Evolutionary conservation across 2,113 vertebrate species (phyloP).

Genomic region (Upupa epops): DNA sequence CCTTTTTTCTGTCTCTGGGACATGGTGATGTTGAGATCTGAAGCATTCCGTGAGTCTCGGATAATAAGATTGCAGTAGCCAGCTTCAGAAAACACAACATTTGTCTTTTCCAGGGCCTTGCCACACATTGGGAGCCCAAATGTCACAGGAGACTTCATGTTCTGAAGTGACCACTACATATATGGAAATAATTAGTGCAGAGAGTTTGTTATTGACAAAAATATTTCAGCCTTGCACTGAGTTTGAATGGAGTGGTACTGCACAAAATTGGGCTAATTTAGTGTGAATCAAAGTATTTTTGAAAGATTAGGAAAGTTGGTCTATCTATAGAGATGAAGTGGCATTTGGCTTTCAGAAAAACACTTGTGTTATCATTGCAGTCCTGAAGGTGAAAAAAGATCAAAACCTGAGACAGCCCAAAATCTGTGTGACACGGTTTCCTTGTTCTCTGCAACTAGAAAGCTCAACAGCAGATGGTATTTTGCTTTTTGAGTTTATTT

Average conservation of each 20-base stretch:
- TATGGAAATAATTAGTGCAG: background rate
- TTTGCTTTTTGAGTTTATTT: background rate
- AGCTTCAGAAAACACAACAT: background rate
- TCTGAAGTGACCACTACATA: background rate
- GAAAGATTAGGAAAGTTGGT: background rate
- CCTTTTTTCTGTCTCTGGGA: background rate
- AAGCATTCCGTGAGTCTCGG: background rate
- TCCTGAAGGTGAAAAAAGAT: background rate
- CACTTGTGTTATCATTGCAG: background rate
- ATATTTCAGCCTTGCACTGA: background rate
- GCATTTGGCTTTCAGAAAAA: background rate
- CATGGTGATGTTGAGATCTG: fast-evolving
- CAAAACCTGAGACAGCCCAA: background rate
- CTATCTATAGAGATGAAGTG: background rate
- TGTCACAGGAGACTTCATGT: background rate
- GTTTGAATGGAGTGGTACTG: background rate
- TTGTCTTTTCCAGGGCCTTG: background rate
- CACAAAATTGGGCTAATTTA: background rate
- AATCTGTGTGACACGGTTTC: background rate
- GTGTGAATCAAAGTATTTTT: background rate
- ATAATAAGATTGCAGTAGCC: background rate
- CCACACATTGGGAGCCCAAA: background rate
- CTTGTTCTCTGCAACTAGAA: background rate
- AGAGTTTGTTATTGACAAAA: background rate
- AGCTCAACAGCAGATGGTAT: background rate